A percentile compares a stretch with the other conserved stretches of the same genome.
phyloP scores from a whole-genome alignment of 2,797 vertebrate species.

The Forpus xanthops region DNA sequence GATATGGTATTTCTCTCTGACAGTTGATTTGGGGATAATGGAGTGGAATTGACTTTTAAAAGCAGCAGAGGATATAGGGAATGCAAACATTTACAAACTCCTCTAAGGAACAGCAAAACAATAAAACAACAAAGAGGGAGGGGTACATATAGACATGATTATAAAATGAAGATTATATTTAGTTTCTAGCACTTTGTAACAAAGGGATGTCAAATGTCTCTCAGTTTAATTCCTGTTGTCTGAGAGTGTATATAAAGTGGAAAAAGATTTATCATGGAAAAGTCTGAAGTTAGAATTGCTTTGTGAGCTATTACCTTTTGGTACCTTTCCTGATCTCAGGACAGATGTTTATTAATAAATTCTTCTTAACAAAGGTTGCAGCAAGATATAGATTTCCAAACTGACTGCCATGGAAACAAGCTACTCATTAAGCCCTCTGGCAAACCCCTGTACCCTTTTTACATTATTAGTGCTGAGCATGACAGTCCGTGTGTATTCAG shows the following conservation, averaged over 20 bases:
- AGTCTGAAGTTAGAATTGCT: not conserved
- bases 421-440: not conserved
- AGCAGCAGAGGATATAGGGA: not conserved
- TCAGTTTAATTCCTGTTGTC: not conserved
- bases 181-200: not conserved
- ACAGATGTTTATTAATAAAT: not conserved
- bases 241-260: not conserved
- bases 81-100: not conserved
- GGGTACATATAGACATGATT: not conserved
- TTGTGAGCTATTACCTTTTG: not conserved
- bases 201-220: not conserved
- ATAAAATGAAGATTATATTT: not conserved
- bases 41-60: conserved; percentile 36
- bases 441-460: not conserved
- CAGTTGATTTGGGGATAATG: conserved; percentile 41
- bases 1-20: conserved; percentile 9
- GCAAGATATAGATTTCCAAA: conserved; percentile 5
- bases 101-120: not conserved
- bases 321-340: not conserved
- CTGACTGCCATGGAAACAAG: conserved; percentile 9
- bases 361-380: not conserved
- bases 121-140: not conserved
- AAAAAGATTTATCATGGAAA: not conserved
- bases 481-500: not conserved
- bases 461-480: not conserved